Evolutionary conservation across 2,113 vertebrate genomes (phyloP).

Genomic region (Proteles cristata): DNA sequence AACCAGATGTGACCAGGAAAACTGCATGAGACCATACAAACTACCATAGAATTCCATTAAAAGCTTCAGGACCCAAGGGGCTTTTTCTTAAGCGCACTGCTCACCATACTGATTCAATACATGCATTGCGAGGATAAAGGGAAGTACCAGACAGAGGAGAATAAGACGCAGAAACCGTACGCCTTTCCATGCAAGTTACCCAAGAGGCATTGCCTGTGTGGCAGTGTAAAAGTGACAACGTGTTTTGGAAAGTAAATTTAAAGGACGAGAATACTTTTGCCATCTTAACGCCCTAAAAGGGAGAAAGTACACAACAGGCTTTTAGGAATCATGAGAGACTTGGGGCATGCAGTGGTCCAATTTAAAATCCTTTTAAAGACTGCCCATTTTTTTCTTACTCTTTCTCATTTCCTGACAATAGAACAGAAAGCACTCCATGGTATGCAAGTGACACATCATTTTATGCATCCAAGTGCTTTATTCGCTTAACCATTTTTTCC

Average conservation of each 20-base stretch:
- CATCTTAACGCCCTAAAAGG: not conserved
- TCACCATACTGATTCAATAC: not conserved
- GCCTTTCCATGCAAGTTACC: not conserved
- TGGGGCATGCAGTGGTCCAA: conserved; percentile 14
- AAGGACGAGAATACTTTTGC: not conserved
- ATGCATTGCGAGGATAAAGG: not conserved
- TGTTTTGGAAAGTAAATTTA: conserved; percentile 41
- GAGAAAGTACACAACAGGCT: not conserved
- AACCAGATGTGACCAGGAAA: conserved; percentile 42
- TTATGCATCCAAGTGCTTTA: conserved; percentile 71
- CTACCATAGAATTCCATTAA: conserved; percentile 31
- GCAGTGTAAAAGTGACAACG: not conserved
- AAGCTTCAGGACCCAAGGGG: not conserved
- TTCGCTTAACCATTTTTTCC: conserved; percentile 59
- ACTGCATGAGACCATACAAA: not conserved
- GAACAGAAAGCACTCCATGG: conserved; percentile 56
- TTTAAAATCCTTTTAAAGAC: conserved; percentile 62
- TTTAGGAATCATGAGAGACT: conserved; percentile 22
- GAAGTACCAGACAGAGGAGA: not conserved
- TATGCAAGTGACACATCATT: conserved; percentile 69
- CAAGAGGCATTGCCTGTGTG: not conserved
- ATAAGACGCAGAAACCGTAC: not conserved
- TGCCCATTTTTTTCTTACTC: conserved; percentile 52
- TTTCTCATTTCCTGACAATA: conserved; percentile 51
- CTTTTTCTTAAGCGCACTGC: not conserved